A percentile compares a stretch with the other conserved stretches of the same genome.
phyloP scores from a whole-genome alignment of 2,888 invertebrate genomes.

The Cheilosia pagana region DNA sequence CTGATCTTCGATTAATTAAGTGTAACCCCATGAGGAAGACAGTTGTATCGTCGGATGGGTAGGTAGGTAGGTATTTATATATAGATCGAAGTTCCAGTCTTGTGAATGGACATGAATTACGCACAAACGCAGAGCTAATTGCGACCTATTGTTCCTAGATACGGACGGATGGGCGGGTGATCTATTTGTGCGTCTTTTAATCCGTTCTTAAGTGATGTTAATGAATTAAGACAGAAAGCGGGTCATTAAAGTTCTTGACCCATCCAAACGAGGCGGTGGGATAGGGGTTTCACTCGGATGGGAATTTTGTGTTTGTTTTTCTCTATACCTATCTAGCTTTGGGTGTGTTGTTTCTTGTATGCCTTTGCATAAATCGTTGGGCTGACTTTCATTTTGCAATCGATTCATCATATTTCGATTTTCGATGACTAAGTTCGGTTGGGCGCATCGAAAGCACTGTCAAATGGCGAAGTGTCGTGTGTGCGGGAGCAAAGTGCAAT shows the following conservation, averaged over 20 bases:
- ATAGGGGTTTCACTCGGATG: conserved; percentile 16
- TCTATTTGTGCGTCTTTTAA: conserved; percentile 54
- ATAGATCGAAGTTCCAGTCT: conserved; percentile 20
- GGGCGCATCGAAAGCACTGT: neutral
- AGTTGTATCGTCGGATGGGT: neutral
- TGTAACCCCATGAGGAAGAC: conserved; percentile 45
- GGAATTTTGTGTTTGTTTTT: neutral
- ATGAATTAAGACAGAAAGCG: conserved; percentile 70
- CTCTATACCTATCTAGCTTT: too few species aligned
- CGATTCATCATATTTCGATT: conserved; percentile 43
- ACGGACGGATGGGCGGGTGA: neutral
- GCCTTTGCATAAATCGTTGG: neutral
- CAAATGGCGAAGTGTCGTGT: conserved; percentile 11
- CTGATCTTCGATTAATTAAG: conserved; percentile 74
- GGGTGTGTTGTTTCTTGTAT: too few species aligned
- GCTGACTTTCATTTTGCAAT: conserved; percentile 22
- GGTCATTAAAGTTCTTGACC: conserved; percentile 69
- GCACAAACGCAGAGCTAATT: conserved; percentile 37
- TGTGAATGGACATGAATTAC: conserved; percentile 52
- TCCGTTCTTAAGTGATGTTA: conserved; percentile 69
- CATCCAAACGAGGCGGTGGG: neutral
- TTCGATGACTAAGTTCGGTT: conserved; percentile 23
- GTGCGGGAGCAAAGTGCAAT: conserved; percentile 37
- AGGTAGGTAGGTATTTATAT: conserved; percentile 3
- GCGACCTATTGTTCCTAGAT: conserved; percentile 7